Percentiles rank a stretch among this genome's conserved stretches.
phyloP scores from a whole-genome alignment of 2,888 invertebrate genomes.

The Dicycla oo region DNA sequence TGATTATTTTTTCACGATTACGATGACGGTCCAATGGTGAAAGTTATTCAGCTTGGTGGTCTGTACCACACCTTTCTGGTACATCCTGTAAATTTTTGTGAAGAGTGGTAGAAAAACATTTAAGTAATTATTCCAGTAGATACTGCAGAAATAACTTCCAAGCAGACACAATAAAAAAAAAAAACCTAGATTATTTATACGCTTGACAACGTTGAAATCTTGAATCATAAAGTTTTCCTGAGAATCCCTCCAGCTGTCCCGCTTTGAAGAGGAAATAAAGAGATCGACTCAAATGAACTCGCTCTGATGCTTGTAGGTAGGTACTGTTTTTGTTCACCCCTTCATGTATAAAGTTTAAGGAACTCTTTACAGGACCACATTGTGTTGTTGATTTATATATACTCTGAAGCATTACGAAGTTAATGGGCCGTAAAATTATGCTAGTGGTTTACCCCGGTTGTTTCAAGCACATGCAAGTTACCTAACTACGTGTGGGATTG shows the following conservation, averaged over 20 bases:
- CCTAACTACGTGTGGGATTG: constrained; percentile 40
- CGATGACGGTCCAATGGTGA: too few relatives aligned
- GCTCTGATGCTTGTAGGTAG: constrained; percentile 47
- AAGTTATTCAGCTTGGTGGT: too few relatives aligned
- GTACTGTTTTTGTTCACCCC: constrained; percentile 46
- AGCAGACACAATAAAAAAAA: constrained; percentile 46
- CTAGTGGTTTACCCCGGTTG: constrained; percentile 64
- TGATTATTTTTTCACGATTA: too few relatives aligned
- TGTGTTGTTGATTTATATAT: constrained; percentile 70
- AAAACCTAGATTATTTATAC: constrained; percentile 52
- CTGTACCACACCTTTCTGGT: too few relatives aligned
- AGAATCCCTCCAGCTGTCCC: constrained; percentile 64
- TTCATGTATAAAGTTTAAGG: constrained; percentile 42
- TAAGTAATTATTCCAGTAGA: constrained; percentile 13
- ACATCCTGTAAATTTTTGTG: too few relatives aligned
- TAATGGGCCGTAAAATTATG: constrained; percentile 73
- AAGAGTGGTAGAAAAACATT: too few relatives aligned
- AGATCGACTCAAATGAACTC: constrained; percentile 46
- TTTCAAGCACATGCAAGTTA: constrained; percentile 63
- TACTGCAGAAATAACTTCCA: constrained; percentile 18
- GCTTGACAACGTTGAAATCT: constrained; percentile 53
- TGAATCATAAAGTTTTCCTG: constrained; percentile 64
- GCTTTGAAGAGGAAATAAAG: constrained; percentile 58
- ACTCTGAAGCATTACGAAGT: constrained; percentile 67
- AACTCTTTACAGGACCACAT: constrained; percentile 61